Evolutionary conservation across 2,888 invertebrate species (phyloP), one percentile per base, ranked within the genome.

Genomic region (Agrochola circellaris): DNA sequence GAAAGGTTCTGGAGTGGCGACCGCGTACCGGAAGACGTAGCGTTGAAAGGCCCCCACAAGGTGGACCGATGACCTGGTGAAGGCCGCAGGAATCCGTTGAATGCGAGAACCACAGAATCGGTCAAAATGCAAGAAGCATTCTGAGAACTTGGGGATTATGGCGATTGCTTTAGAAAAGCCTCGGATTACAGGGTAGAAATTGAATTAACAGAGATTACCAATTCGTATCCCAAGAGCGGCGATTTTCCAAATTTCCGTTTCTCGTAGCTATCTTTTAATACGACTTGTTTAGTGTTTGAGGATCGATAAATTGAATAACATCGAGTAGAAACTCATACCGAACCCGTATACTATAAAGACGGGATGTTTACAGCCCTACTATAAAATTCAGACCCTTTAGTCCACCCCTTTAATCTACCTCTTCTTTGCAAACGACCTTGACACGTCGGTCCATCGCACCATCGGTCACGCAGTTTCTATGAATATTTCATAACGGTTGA

Each of bases 401-500:
- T 42, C 76, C 61, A 64, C 66, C 78, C 51, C 71, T 20, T 58
- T 34, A 64, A 66, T 42, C 78, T 64, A 64, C 66, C 78, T 51
- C 70, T 66, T 75, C 81, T 76, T 87, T 88, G 87, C 77, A 80
- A 79, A 81, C 75, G 90, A 89, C 95, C 95, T 95, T 95, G 94
- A 94, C 93, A 91, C 83, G 80, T 70, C 83, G 77, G 89, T 80
- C 88, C 90, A 91, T 91, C 90, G 88, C 88, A 81, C 87, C 89
- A 91, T 91, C 90, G 88, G 82, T 69, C 75, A 68, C 80, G n/a
- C 83, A 83, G 83, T 93, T 93, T 93, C 92, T 89, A 92, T 91
- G 88, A 88, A 88, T 89, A 90, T 94, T 94, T 90, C 92, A 90
- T 92, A 92, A 94, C 81, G 75, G 73, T 77, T 70, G 83, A 92